Evolutionary conservation across 2,113 vertebrate genomes (phyloP).

Genomic region (Lontra canadensis): DNA sequence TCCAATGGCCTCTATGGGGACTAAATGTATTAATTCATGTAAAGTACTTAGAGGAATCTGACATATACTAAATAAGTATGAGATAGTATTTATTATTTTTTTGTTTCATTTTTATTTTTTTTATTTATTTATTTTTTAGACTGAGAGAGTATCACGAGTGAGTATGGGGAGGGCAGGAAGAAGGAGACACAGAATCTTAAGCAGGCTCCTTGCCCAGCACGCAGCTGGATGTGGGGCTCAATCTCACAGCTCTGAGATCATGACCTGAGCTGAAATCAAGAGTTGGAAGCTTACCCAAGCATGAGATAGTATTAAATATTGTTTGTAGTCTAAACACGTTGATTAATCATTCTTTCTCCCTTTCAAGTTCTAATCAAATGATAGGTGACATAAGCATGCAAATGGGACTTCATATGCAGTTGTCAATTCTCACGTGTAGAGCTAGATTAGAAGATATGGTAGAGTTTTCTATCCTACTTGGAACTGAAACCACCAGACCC

Average conservation of each 20-base stretch:
- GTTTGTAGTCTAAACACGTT: background rate
- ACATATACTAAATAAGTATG: background rate
- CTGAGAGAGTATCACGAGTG: background rate
- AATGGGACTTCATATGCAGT: background rate
- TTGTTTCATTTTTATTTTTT: too few relatives aligned
- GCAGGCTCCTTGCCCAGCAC: background rate
- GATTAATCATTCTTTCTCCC: background rate
- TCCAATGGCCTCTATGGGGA: background rate
- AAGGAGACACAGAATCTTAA: background rate
- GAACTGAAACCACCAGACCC: background rate
- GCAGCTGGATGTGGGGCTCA: background rate
- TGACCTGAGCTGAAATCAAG: background rate
- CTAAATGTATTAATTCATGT: background rate
- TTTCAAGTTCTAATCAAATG: constrained; percentile 14
- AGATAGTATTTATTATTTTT: background rate
- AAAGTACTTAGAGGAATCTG: constrained; percentile 11
- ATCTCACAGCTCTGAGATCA: background rate
- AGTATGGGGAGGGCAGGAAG: background rate
- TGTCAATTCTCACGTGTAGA: background rate
- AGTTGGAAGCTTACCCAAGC: background rate
- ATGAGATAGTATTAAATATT: background rate
- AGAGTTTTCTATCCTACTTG: background rate
- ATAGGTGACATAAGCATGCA: background rate
- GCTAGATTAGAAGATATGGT: background rate
- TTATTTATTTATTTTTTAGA: background rate